These are phyloP conservation scores for Lepidothrix coronata DNA, from an alignment of 2,113 vertebrate genomes.

Conservation along the genomic window DNA sequence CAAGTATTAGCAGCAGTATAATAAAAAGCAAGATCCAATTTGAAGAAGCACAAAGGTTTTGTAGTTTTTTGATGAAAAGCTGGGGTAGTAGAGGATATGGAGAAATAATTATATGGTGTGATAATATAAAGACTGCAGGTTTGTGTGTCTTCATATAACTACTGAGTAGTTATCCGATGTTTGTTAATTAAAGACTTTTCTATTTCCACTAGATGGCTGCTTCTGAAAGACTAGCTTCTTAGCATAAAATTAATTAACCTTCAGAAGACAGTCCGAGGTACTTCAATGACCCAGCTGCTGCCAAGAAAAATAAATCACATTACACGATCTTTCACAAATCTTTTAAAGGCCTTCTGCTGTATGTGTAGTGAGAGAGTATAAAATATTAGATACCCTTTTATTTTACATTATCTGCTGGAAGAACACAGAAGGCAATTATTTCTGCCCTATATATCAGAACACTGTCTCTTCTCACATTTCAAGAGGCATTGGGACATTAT, in stretches of 20 bases:
- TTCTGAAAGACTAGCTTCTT: constrained; percentile 34
- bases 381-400: constrained; percentile 11
- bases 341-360: neutral
- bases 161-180: neutral
- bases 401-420: neutral
- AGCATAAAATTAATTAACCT: constrained; percentile 66
- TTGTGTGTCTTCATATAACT: constrained; percentile 4
- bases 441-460: neutral
- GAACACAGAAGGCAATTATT: constrained; percentile 4
- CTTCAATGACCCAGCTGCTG: neutral
- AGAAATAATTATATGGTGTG: constrained; percentile 18
- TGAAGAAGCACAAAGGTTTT: neutral
- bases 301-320: neutral
- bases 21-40: constrained; percentile 14
- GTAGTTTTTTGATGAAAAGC: neutral
- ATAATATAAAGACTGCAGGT: constrained; percentile 7
- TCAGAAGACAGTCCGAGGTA: neutral
- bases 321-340: constrained; percentile 1
- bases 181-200: constrained; percentile 49
- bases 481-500: neutral
- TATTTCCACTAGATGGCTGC: constrained; percentile 33
- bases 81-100: neutral
- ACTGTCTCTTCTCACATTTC: neutral
- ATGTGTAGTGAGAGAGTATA: neutral
- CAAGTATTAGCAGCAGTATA: neutral